phyloP scores from a whole-genome alignment of 2,797 vertebrate genomes.

The Malurus leucopterus region DNA sequence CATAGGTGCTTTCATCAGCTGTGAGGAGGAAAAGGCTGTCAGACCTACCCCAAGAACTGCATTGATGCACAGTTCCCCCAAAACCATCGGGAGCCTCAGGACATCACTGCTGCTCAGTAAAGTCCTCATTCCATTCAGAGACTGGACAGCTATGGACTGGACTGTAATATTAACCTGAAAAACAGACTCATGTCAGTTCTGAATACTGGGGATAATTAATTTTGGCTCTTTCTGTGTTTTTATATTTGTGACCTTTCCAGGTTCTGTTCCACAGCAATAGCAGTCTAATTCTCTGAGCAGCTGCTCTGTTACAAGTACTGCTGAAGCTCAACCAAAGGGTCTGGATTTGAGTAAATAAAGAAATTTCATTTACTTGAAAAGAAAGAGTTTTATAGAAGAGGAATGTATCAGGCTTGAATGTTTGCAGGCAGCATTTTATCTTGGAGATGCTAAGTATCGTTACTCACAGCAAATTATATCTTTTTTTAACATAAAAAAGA shows the following conservation, averaged over 20 bases:
- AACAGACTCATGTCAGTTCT: background rate
- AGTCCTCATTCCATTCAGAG: slow-evolving; percentile 72
- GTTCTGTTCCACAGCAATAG: background rate
- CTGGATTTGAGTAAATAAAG: background rate
- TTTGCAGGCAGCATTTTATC: background rate
- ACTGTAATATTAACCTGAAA: slow-evolving; percentile 76
- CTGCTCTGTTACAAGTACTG: background rate
- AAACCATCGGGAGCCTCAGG: slow-evolving; percentile 30
- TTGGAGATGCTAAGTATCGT: background rate
- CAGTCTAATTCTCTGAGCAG: background rate
- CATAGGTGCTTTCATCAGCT: background rate
- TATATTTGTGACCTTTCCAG: background rate
- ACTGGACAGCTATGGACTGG: slow-evolving; percentile 70
- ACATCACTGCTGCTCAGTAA: background rate
- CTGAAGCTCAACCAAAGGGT: background rate
- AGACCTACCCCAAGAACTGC: slow-evolving; percentile 81
- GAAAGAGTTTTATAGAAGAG: background rate
- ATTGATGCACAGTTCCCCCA: slow-evolving; percentile 73
- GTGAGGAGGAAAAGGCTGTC: background rate
- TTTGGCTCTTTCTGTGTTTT: background rate
- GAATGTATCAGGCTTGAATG: background rate
- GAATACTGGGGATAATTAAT: background rate
- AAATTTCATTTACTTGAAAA: background rate
- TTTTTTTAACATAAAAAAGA: background rate
- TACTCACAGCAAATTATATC: background rate